phyloP scores from a whole-genome alignment of 2,797 vertebrate species.

The Acipenser ruthenus region DNA sequence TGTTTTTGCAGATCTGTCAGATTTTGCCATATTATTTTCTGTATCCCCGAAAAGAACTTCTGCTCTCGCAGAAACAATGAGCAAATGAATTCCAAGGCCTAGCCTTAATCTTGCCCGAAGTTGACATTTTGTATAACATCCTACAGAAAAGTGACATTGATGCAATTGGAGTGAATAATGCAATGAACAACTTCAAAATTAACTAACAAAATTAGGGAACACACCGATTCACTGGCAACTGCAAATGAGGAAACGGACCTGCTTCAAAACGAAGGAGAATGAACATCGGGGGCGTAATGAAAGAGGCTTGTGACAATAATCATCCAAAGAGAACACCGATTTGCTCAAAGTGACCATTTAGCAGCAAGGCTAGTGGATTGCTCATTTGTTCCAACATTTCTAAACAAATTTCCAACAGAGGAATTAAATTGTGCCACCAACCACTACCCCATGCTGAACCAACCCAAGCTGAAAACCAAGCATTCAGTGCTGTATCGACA shows the following conservation, averaged over 20 bases:
- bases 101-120: background rate
- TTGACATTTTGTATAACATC: conserved; percentile 5
- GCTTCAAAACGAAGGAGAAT: background rate
- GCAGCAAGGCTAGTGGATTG: conserved; percentile 1
- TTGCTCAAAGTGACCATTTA: conserved; percentile 7
- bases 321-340: background rate
- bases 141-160: background rate
- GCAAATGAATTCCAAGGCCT: background rate
- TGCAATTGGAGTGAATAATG: background rate
- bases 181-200: background rate
- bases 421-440: conserved; percentile 10
- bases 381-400: background rate
- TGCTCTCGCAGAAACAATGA: background rate
- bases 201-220: background rate
- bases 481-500: conserved; percentile 5
- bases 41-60: conserved; percentile 14
- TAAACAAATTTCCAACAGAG: background rate
- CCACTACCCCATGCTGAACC: conserved; percentile 4
- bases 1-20: conserved; percentile 9
- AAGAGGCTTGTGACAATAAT: conserved; percentile 6
- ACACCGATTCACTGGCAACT: background rate
- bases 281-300: background rate
- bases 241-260: background rate
- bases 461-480: conserved; percentile 7
- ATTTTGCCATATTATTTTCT: conserved; percentile 9